Percentiles rank a stretch among this genome's conserved stretches.
Evolutionary conservation across 2,888 invertebrate species (phyloP).

Genomic region (Chymomyza procnemis): DNA sequence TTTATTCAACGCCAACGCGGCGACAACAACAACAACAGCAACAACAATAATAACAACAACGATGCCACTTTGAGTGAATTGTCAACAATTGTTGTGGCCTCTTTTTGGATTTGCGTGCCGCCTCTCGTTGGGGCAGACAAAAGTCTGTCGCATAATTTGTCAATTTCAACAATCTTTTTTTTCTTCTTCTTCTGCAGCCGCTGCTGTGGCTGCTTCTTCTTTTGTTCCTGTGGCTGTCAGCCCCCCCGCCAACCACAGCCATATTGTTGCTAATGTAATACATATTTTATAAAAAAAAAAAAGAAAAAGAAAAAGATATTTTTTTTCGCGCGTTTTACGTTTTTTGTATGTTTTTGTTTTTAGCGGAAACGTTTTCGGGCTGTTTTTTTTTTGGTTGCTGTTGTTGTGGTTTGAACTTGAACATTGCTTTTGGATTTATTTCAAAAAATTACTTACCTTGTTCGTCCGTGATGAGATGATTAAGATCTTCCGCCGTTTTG

Average conservation of each 20-base stretch:
- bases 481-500: constrained; percentile 61
- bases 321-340: neutral
- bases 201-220: neutral
- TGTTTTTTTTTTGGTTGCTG: constrained; percentile 5
- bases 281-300: constrained; percentile 15
- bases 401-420: constrained; percentile 19
- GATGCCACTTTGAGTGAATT: constrained; percentile 62
- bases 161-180: constrained; percentile 63
- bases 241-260: neutral
- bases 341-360: constrained; percentile 8
- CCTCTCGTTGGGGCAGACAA: constrained; percentile 42
- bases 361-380: neutral
- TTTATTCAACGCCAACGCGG: constrained; percentile 62
- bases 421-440: neutral
- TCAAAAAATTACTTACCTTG: constrained; percentile 52
- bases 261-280: constrained; percentile 12
- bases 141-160: constrained; percentile 72
- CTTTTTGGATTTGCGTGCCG: constrained; percentile 57
- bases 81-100: constrained; percentile 70
- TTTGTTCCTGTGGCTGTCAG: constrained; percentile 4
- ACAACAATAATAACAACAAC: constrained; percentile 4
- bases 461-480: constrained; percentile 52
- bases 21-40: constrained; percentile 1
- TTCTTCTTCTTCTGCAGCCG: constrained; percentile 4
- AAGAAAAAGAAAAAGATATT: too few relatives aligned